Evolutionary conservation across 2,888 invertebrate species (phyloP), one percentile per base, ranked within the genome.

Genomic region (Sminthurides aquaticus): DNA sequence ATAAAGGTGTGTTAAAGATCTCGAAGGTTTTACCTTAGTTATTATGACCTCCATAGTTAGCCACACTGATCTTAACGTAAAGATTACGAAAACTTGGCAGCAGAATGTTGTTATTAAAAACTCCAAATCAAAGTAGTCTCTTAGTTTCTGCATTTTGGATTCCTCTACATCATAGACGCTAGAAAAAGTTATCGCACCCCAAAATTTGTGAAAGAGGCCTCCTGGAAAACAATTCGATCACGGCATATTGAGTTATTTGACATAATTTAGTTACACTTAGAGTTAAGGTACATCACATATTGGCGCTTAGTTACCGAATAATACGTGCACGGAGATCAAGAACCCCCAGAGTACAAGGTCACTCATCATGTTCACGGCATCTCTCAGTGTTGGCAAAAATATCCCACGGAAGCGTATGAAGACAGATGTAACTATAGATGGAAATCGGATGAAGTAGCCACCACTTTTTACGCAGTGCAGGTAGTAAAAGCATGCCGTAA

Each of bases 31-130:
- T 55, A 64, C 64, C 48, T 59, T 29, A 3, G 64, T 64, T 26
- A 64, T 43, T 8, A 64, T 5, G 22, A 59, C 29, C 55, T 64
- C 64, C 59, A 64, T n/a, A 1, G 25, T 60, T 24, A 54, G 15
- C 64, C 64, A 64, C 20, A 64, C 29, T 1, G 64, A 54, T 27
- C 59, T 55, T 2, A 64, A 18, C 1, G 64, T 64, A 55, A 64
- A 64, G n/a, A 34, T 27, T n/a, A 64, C 64, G 24, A 64, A 60
- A 1, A 55, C 26, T 56, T 64, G 64, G 24, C 59, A 60, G 3
- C 49, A 11, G 1, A 54, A 3, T 1, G 52, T 11, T 15, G 56
- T 26, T 25, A 64, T 54, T 29, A 64, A 29, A 3, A 64, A 52
- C 34, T 60, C 55, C 8, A 60, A 1, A 29, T 63, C 63, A 26